phyloP scores from a whole-genome alignment of 2,888 invertebrate genomes.

The Ophion ellenae region DNA sequence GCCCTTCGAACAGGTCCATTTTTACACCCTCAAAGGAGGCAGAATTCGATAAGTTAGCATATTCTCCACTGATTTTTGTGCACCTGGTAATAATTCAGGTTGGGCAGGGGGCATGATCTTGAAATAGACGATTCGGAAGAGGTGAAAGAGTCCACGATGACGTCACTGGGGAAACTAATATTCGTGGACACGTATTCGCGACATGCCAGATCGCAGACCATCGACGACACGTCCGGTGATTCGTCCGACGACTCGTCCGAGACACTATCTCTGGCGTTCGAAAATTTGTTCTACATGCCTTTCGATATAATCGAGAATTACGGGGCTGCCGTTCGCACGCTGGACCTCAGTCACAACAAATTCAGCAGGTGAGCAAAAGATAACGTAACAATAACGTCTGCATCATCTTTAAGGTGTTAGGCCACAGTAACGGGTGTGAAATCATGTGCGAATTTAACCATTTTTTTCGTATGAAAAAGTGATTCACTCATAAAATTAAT shows the following conservation, averaged over 20 bases:
- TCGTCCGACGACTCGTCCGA: slow-evolving; percentile 71
- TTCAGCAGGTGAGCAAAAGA: slow-evolving; percentile 77
- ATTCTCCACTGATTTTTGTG: background rate
- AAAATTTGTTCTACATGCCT: slow-evolving; percentile 80
- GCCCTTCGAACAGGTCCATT: too few species aligned
- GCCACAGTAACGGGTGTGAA: too few species aligned
- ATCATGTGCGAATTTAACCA: too few species aligned
- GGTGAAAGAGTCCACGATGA: slow-evolving; percentile 78
- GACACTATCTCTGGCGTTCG: slow-evolving; percentile 79
- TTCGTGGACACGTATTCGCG: slow-evolving; percentile 79
- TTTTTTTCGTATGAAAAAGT: too few species aligned
- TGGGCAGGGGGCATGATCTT: slow-evolving; percentile 68
- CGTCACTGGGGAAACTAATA: slow-evolving; percentile 80
- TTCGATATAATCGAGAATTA: slow-evolving; percentile 80
- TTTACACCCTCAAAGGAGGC: too few species aligned
- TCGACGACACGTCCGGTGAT: slow-evolving; percentile 70
- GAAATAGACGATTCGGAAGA: slow-evolving; percentile 72
- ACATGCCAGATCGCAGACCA: slow-evolving; percentile 69
- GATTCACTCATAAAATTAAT: too few species aligned
- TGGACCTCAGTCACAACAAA: slow-evolving; percentile 81
- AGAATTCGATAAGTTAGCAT: too few species aligned
- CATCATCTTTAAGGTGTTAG: too few species aligned
- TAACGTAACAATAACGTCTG: too few species aligned
- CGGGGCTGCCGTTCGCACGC: slow-evolving; percentile 73
- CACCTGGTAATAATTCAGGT: slow-evolving; percentile 62